Evolutionary conservation across 1,140 invertebrate genomes (phyloP).

Genomic region (Bombus polaris): DNA sequence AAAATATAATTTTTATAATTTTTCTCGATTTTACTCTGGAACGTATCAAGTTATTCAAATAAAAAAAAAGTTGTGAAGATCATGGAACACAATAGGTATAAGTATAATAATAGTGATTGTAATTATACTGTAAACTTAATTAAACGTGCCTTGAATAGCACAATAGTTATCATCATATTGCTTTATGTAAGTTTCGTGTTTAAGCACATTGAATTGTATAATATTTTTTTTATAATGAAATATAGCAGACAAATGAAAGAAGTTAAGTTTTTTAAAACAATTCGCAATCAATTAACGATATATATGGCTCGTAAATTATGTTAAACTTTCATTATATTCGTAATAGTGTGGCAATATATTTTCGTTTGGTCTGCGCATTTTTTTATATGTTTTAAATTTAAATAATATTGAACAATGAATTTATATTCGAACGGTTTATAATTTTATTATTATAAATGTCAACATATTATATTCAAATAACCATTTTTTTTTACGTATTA

Average conservation of each 20-base stretch:
- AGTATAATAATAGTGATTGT: neutral
- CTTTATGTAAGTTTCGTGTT: constrained; percentile 31
- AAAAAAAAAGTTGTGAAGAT: neutral
- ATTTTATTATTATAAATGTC: neutral
- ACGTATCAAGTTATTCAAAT: neutral
- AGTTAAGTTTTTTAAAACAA: neutral
- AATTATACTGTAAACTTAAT: constrained; percentile 25
- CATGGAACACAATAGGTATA: constrained; percentile 1
- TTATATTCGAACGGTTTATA: neutral
- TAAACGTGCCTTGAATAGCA: neutral
- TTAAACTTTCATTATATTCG: constrained; percentile 12
- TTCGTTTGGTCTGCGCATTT: neutral
- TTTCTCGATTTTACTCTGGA: neutral
- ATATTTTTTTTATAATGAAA: neutral
- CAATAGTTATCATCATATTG: constrained; percentile 16
- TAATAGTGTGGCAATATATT: neutral
- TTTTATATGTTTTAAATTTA: neutral
- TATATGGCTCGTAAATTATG: neutral
- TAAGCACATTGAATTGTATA: constrained; percentile 13
- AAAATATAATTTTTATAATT: neutral
- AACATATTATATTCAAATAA: neutral
- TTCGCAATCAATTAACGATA: neutral
- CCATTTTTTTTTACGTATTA: neutral
- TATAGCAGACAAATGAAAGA: neutral
- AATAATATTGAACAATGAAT: neutral